Evolutionary conservation across 2,797 vertebrate species (phyloP), one percentile per base, ranked within the genome.

Genomic region (Poeciliopsis infans): DNA sequence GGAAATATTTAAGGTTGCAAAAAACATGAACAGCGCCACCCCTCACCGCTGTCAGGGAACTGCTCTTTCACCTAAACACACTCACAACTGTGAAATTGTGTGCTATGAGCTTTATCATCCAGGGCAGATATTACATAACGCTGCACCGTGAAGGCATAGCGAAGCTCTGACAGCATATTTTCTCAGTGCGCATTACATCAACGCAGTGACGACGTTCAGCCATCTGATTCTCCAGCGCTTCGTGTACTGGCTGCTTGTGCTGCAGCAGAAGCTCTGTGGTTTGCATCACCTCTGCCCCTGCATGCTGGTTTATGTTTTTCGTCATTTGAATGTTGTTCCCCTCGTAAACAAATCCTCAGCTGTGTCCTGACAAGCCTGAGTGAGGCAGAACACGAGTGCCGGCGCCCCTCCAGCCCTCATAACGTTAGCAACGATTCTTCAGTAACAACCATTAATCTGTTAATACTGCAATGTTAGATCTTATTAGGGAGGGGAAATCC

Each of bases 381-480:
- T 45, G 28, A 69, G 12, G 68, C 10, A 7, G n/a, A 80, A 78
- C 70, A 75, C 8, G 12, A 75, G 81, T 47, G 79, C 1, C 20
- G 13, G 66, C 3, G 11, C 13, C 2, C 2, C 18, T 12, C 39
- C 36, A 23, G 36, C 39, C 36, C 39, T 66, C 76, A 86, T 75
- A 76, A 86, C 80, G 82, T 85, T 66, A 83, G 77, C 77, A 75
- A 68, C 82, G 89, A 90, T 88, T 84, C 76, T 2, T 33, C 39
- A 64, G 85, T 77, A 81, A 83, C 83, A 85, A 78, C 82, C 80
- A 80, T 83, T 90, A 89, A 82, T 80, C 57, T 10, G 71, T 77
- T 83, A 92, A 88, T 91, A 89, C 85, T 73, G 88, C 79, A 71
- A 85, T 86, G 81, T 87, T 88, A 80, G 83, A 78, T 81, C 79